Evolutionary conservation across 2,888 invertebrate genomes (phyloP).

Genomic region (Thera britannica): DNA sequence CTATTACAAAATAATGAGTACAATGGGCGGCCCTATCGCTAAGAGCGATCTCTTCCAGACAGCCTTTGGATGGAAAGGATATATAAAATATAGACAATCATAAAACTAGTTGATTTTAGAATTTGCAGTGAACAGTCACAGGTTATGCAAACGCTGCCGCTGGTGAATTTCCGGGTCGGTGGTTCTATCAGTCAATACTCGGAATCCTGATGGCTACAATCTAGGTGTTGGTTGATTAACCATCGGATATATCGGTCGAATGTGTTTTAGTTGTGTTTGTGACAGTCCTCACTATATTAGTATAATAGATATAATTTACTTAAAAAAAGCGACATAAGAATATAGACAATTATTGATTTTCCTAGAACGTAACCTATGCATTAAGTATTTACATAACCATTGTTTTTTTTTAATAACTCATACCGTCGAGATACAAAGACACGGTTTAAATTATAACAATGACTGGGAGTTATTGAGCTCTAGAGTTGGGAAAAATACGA

Average conservation of each 20-base stretch:
- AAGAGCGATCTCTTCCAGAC: too few relatives aligned
- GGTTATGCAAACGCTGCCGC: neutral
- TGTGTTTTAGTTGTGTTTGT: neutral
- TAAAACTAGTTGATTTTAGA: too few relatives aligned
- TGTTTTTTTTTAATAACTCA: neutral
- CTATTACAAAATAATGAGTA: too few relatives aligned
- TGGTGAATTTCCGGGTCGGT: neutral
- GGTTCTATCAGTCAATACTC: neutral
- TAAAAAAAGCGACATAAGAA: neutral
- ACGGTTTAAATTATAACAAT: neutral
- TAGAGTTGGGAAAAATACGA: neutral
- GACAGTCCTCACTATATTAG: too few relatives aligned
- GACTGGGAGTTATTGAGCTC: neutral
- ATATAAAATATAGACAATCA: too few relatives aligned
- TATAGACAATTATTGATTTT: neutral
- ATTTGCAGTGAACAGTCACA: neutral
- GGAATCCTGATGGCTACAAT: neutral
- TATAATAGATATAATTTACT: too few relatives aligned
- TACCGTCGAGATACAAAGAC: neutral
- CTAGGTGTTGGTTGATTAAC: neutral
- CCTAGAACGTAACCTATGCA: neutral
- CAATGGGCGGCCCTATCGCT: too few relatives aligned
- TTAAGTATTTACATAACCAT: neutral
- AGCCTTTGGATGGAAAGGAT: too few relatives aligned
- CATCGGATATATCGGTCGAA: neutral